phyloP scores from a whole-genome alignment of 1,140 invertebrate genomes.

The Drosophila eugracilis region DNA sequence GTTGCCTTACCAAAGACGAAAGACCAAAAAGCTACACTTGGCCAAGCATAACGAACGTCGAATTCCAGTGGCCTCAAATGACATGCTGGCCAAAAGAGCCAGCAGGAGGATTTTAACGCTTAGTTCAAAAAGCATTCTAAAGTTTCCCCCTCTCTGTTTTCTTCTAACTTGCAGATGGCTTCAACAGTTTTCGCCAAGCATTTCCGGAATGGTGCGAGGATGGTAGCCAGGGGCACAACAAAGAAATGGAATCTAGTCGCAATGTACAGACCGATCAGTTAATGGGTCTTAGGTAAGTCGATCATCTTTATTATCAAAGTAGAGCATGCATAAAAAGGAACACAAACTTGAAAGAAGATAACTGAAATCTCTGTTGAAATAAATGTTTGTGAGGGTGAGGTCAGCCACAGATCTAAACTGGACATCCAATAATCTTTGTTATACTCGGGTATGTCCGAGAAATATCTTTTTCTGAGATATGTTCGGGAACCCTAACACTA shows the following conservation, averaged over 20 bases:
- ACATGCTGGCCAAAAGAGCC: constrained; percentile 21
- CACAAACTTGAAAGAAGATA: neutral
- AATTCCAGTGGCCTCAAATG: constrained; percentile 45
- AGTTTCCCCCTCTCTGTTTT: constrained; percentile 20
- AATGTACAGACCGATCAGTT: constrained; percentile 85
- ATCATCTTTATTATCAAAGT: neutral
- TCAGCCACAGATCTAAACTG: too few species aligned
- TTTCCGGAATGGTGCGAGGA: constrained; percentile 96
- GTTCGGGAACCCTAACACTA: too few species aligned
- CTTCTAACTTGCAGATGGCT: constrained; percentile 91
- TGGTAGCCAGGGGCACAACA: constrained; percentile 78
- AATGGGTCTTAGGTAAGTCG: constrained; percentile 85
- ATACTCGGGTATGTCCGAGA: too few species aligned
- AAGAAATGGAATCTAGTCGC: constrained; percentile 84
- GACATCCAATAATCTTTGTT: neutral
- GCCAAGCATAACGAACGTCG: constrained; percentile 73
- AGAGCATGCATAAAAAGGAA: neutral
- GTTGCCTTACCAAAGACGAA: constrained; percentile 68
- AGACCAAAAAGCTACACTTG: constrained; percentile 67
- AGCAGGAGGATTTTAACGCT: constrained; percentile 4
- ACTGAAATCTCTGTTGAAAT: neutral
- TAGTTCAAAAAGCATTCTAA: constrained; percentile 61
- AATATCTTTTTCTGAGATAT: too few species aligned
- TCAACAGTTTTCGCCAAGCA: constrained; percentile 90
- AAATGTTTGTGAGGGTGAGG: too few species aligned